A percentile compares a stretch with the other conserved stretches of the same genome.
Evolutionary conservation across 2,888 invertebrate genomes (phyloP).

Genomic region (Lochmaea crataegi): DNA sequence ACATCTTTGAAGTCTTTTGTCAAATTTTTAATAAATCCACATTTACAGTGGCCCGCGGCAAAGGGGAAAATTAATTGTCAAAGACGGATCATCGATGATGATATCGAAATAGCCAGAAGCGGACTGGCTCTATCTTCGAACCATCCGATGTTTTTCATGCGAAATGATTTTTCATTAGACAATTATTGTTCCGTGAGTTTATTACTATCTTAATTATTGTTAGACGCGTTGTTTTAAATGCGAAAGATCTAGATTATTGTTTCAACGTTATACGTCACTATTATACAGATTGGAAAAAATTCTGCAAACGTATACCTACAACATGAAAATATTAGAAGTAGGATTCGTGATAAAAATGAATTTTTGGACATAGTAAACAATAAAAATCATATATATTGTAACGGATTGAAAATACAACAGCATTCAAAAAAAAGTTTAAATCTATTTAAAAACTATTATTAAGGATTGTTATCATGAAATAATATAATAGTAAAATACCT

Average conservation of each 20-base stretch:
- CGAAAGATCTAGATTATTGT: not conserved
- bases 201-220: not conserved
- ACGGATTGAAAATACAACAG: no score
- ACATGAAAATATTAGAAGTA: no score
- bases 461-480: no score
- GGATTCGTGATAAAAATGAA: no score
- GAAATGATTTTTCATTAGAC: not conserved
- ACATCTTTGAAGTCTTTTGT: slow-evolving; percentile 36
- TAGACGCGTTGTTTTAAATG: not conserved
- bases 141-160: not conserved
- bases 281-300: not conserved
- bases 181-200: not conserved
- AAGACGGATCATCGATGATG: slow-evolving; percentile 20
- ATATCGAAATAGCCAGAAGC: not conserved
- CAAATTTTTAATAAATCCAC: slow-evolving; percentile 32
- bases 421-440: no score
- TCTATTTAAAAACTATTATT: no score
- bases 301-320: no score
- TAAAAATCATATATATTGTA: no score
- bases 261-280: not conserved
- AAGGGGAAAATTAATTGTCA: slow-evolving; percentile 38
- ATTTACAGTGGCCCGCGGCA: slow-evolving; percentile 33
- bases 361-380: no score
- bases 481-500: no score
- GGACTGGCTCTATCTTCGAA: slow-evolving; percentile 1